phyloP scores from a whole-genome alignment of 2,888 invertebrate genomes.

The Zootermopsis nevadensis region DNA sequence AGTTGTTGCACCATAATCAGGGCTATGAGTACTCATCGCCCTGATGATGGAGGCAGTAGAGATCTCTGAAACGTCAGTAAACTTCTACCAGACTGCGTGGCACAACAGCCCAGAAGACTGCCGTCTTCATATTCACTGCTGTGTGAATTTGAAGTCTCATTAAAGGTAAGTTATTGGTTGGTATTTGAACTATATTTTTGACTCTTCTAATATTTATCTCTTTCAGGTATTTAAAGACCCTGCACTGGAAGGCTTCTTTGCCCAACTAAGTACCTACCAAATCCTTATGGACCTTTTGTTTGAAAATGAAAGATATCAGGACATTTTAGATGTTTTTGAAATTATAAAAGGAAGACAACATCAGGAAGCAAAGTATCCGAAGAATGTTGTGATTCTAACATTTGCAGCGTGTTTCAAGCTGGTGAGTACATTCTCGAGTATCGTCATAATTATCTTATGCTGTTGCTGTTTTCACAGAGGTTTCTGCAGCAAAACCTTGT shows the following conservation, averaged over 20 bases:
- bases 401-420: slow-evolving; percentile 81
- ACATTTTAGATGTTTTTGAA: slow-evolving; percentile 75
- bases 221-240: slow-evolving; percentile 74
- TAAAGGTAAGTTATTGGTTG: background rate
- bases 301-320: slow-evolving; percentile 73
- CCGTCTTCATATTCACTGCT: too few species aligned
- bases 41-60: too few species aligned
- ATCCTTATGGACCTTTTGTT: slow-evolving; percentile 78
- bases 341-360: slow-evolving; percentile 70
- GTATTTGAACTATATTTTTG: too few species aligned
- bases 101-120: too few species aligned
- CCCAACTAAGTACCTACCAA: slow-evolving; percentile 76
- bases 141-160: too few species aligned
- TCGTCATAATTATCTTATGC: too few species aligned
- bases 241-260: slow-evolving; percentile 74
- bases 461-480: too few species aligned
- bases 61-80: too few species aligned
- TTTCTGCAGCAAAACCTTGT: too few species aligned
- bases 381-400: slow-evolving; percentile 74
- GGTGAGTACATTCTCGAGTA: slow-evolving; percentile 63
- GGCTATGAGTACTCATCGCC: too few species aligned
- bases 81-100: too few species aligned
- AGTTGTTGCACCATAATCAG: too few species aligned
- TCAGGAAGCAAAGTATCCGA: slow-evolving; percentile 74
- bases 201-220: slow-evolving; percentile 45